Conservation (phyloP, 2,797 vertebrate genomes). For the Carcharodon carcharias region DNA sequence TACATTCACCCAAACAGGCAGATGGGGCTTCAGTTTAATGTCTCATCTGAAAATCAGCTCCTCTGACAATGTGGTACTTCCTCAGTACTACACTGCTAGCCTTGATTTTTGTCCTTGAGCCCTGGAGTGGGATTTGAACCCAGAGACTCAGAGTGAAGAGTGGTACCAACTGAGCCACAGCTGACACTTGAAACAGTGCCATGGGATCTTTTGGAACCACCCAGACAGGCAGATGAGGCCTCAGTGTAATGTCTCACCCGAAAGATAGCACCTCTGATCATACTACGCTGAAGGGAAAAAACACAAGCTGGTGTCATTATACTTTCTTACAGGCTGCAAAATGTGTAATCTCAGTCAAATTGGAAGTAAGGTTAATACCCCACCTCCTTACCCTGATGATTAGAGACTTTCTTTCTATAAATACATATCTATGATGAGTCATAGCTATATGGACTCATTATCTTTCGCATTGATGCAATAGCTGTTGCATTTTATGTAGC, state of each 20-base stretch:
- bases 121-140: neutral
- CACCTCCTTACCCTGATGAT: neutral
- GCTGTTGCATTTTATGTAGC: neutral
- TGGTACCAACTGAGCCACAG: neutral
- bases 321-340: neutral
- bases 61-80: neutral
- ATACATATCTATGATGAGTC: slow-evolving; percentile 19
- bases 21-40: neutral
- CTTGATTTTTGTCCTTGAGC: neutral
- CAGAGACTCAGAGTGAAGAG: neutral
- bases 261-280: neutral
- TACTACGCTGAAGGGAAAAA: neutral
- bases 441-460: neutral
- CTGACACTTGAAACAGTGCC: neutral
- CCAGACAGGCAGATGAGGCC: neutral
- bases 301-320: neutral
- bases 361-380: neutral
- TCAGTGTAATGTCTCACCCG: neutral
- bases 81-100: neutral
- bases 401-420: neutral
- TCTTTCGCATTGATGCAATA: neutral
- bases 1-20: neutral
- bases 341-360: slow-evolving; percentile 19
- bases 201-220: neutral
- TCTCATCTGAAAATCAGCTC: neutral